Percentiles rank a stretch among this genome's conserved stretches.
phyloP scores from a whole-genome alignment of 2,797 vertebrate genomes.

The Passerculus sandwichensis region DNA sequence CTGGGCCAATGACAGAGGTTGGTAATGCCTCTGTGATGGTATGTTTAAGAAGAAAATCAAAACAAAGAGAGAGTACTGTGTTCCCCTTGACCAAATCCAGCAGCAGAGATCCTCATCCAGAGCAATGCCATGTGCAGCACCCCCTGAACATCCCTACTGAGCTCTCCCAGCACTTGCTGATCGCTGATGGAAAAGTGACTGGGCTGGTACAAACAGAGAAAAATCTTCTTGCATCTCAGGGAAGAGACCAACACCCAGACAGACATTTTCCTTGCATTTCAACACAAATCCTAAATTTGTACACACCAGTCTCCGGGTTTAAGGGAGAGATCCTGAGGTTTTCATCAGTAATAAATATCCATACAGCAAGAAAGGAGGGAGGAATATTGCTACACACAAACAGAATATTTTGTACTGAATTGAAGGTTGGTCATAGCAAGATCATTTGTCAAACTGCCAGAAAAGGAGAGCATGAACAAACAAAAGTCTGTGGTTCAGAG shows the following conservation, averaged over 20 bases:
- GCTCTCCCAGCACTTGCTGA: neutral
- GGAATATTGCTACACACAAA: neutral
- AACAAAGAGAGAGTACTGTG: neutral
- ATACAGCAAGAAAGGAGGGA: neutral
- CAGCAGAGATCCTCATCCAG: neutral
- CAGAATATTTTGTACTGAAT: neutral
- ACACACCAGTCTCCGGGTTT: neutral
- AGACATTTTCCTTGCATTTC: neutral
- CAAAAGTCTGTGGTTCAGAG: neutral
- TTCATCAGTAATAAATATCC: neutral
- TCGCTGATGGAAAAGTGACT: neutral
- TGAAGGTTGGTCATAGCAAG: neutral
- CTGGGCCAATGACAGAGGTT: neutral
- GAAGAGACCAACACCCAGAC: neutral
- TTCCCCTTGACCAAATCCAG: neutral
- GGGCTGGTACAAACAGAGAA: neutral
- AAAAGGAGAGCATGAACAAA: neutral
- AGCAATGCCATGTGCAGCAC: accelerated
- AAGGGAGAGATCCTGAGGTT: neutral
- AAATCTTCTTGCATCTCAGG: neutral
- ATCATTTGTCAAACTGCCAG: neutral
- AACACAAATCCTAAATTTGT: neutral
- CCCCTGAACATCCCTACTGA: neutral
- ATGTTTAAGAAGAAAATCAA: neutral
- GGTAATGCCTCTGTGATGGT: neutral